Evolutionary conservation across 2,113 vertebrate species (phyloP).

Genomic region (Bubo scandiacus): DNA sequence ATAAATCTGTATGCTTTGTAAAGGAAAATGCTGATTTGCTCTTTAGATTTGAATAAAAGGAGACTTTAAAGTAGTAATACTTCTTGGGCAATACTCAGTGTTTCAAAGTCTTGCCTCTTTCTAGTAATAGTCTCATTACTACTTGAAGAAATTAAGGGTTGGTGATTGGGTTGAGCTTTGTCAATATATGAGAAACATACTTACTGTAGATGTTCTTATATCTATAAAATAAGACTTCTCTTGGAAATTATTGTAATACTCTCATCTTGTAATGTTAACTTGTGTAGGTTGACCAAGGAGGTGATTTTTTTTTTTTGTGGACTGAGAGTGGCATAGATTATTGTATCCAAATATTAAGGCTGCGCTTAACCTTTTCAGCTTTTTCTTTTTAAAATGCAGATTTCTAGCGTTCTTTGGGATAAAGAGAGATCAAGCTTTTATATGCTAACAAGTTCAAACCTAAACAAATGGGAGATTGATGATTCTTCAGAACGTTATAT

Average conservation of each 20-base stretch:
- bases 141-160: not conserved
- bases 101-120: not conserved
- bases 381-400: conserved; percentile 69
- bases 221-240: not conserved
- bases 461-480: conserved; percentile 92
- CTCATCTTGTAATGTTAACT: not conserved
- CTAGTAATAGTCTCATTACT: not conserved
- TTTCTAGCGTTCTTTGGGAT: conserved; percentile 86
- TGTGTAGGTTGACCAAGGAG: not conserved
- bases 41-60: not conserved
- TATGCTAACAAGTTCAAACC: conserved; percentile 81
- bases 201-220: not conserved
- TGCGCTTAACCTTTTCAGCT: not conserved
- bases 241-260: not conserved
- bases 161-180: not conserved
- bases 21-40: not conserved
- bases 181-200: not conserved
- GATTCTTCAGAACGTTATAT: conserved; percentile 83
- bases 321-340: not conserved
- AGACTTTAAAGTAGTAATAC: not conserved
- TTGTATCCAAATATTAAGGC: not conserved
- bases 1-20: not conserved
- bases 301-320: not conserved
- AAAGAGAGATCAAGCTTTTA: conserved; percentile 80
- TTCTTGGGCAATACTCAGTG: not conserved